Evolutionary conservation across 2,888 invertebrate genomes (phyloP), one percentile per base, ranked within the genome.

Genomic region (Drosophila villosipedis): DNA sequence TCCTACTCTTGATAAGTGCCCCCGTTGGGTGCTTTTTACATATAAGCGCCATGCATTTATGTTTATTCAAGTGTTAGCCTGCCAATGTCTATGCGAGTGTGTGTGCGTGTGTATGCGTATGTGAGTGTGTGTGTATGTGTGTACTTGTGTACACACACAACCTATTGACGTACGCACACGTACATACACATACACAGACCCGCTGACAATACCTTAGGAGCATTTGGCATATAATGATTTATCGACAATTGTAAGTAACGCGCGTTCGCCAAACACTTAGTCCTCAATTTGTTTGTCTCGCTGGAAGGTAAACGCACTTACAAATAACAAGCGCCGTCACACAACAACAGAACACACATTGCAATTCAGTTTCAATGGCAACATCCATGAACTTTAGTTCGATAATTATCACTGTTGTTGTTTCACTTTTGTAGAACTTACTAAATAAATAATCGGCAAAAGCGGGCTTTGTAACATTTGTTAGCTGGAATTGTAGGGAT

Each of bases 201-300:
- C 39, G 57, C 28, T 30, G 28, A 57, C 39, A 30, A 57, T 41
- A 59, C 57, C 25, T 47, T 47, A 62, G 55, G 58, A 64, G 63
- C 73, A 80, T 82, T 84, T 80, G 76, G 69, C 77, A 78, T 84
- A 70, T 84, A 84, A 90, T 86, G 88, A 88, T 90, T 84, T 88
- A 89, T 90, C 86, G 89, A 79, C 72, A 81, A 73, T 84, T 69
- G 76, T 68, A 59, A 50, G 55, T 67, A 73, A 57, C 68, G 65
- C 55, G 54, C 59, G 50, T 57, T 60, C 62, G 37, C 68, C 68
- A 73, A 81, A 72, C 80, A 82, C 82, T 73, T 78, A 73, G 82
- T 47, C 62, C 65, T 49, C 84, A 76, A 83, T 82, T 85, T 78
- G 71, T 78, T 85, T 85, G 70, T 68, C 67, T 68, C 68, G 39